Evolutionary conservation across 2,888 invertebrate genomes (phyloP), one percentile per base, ranked within the genome.

Genomic region (Archips xylosteana): DNA sequence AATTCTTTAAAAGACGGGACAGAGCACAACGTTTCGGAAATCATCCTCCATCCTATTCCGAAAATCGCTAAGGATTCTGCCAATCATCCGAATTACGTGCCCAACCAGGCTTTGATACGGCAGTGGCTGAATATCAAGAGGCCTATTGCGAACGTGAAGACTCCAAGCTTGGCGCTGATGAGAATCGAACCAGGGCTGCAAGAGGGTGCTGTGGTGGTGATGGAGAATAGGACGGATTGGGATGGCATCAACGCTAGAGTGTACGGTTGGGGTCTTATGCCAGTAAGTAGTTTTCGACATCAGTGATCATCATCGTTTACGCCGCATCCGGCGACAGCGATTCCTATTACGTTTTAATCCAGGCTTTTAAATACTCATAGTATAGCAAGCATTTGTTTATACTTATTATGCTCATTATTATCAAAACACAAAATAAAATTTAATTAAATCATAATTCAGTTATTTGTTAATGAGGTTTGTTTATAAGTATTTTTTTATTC

Each of bases 1-100:
- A 81, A 88, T 67, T 88, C 88, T 0, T 77, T 88, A 0, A 74
- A 76, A 23, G 89, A 86, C 32, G 88, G 88, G 0, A 76, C 85
- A 3, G 80, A 78, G 0, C 86, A 88, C 76, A 86, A 81, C 70
- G 84, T 85, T 2, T 80, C 82, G 0, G 70, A 78, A 36, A 76
- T 85, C 6, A 8, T 78, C 5, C 63, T 82, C 3, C 76, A 81
- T 2, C 81, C 81, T 45, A 70, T 72, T 45, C 47, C 62, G 8
- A 64, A 47, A 15, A 42, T 63, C 4, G 13, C 36, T 15, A 64
- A 15, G 10, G 57, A 57, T 32, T 32, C 57, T 1, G 23, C 32
- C 12, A 57, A 32, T 32, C 57, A 10, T 12, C 57, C 10, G 32
- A 57, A 32, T 12, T 57, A 23, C 4, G 57, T 57, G 12, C 49